These are phyloP conservation scores for Scortum barcoo DNA, from an alignment of 2,113 vertebrate genomes.

Conservation along the genomic window DNA sequence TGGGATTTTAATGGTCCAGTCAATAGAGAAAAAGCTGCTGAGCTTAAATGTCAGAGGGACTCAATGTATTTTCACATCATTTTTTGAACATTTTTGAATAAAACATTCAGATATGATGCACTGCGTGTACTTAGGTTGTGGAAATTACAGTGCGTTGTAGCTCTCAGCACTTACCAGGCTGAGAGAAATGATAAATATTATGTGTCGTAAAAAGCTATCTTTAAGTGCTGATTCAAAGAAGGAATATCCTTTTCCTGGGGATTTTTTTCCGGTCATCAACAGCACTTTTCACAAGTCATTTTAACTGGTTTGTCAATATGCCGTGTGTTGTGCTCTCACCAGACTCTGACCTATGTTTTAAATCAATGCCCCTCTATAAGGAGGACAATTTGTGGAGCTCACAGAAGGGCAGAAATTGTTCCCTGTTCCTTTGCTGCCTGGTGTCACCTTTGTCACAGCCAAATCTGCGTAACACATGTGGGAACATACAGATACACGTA, in stretches of 20 bases:
- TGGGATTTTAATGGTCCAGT: constrained; percentile 45
- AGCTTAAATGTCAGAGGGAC: constrained; percentile 27
- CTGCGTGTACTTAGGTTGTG: background rate
- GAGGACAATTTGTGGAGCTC: constrained; percentile 42
- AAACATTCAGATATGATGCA: constrained; percentile 43
- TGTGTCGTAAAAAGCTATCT: constrained; percentile 36
- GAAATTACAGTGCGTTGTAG: constrained; percentile 40
- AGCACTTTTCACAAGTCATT: constrained; percentile 51
- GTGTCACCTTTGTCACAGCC: constrained; percentile 27
- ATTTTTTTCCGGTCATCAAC: constrained; percentile 38
- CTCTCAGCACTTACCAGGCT: constrained; percentile 22
- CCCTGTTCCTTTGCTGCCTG: constrained; percentile 21
- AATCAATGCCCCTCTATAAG: constrained; percentile 62
- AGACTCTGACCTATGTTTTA: constrained; percentile 52
- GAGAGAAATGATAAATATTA: constrained; percentile 31
- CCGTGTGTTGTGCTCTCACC: constrained; percentile 26
- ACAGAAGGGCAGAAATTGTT: constrained; percentile 33
- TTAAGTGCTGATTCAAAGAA: constrained; percentile 39
- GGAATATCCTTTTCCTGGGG: constrained; percentile 36
- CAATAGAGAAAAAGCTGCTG: constrained; percentile 36
- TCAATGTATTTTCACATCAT: constrained; percentile 22
- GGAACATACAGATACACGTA: background rate
- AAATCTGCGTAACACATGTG: background rate
- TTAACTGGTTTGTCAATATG: constrained; percentile 64
- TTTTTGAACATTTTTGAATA: constrained; percentile 14